Evolutionary conservation across 1,140 invertebrate species (phyloP).

Genomic region (Drosophila sechellia): DNA sequence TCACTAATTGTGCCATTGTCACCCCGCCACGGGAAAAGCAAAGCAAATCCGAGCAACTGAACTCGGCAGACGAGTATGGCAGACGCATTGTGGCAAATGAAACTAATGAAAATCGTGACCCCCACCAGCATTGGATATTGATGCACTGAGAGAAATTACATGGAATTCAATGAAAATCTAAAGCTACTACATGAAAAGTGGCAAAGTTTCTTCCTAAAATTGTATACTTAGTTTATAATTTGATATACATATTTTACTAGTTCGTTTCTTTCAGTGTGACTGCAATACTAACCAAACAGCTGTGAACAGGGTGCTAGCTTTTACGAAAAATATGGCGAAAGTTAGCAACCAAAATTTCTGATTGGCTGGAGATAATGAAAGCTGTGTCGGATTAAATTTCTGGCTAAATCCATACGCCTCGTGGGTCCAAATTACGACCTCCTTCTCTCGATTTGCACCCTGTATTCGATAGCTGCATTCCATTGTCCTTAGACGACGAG

Average conservation of each 20-base stretch:
- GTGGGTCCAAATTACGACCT: neutral
- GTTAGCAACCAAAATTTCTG: neutral
- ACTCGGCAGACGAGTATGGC: conserved; percentile 4
- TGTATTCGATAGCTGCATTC: conserved; percentile 25
- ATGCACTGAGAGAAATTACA: conserved; percentile 3
- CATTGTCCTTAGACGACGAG: conserved; percentile 47
- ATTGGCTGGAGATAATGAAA: neutral
- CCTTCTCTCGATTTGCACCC: conserved; percentile 10
- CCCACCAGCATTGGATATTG: conserved; percentile 27
- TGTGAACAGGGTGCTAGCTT: conserved; percentile 18
- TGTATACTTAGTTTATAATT: neutral
- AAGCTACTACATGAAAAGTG: too few species aligned
- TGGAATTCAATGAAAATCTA: too few species aligned
- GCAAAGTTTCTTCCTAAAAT: too few species aligned
- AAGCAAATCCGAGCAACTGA: neutral
- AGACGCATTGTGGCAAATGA: conserved; percentile 53
- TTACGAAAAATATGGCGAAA: neutral
- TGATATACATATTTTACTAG: neutral
- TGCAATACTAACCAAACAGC: neutral
- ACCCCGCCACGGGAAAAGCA: conserved; percentile 14
- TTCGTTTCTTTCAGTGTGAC: neutral
- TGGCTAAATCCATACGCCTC: neutral
- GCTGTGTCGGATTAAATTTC: neutral
- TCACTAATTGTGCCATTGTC: conserved; percentile 80
- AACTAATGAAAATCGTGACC: conserved; percentile 84